A percentile compares a stretch with the other conserved stretches of the same genome.
Evolutionary conservation across 2,888 invertebrate genomes (phyloP).

Genomic region (Lucinisca nassula): DNA sequence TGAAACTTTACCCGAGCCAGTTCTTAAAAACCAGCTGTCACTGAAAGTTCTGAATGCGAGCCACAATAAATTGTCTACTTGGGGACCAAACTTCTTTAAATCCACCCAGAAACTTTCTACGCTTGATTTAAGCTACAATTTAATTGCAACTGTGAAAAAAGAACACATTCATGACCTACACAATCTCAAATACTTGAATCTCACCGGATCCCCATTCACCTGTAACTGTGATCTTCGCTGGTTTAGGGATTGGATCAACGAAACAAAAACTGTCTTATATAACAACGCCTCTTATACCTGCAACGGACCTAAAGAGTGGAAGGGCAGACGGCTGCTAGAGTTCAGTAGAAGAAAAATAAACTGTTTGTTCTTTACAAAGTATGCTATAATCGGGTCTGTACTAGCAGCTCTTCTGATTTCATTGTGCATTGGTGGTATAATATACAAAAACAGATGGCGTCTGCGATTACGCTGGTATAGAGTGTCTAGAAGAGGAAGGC

Average conservation of each 20-base stretch:
- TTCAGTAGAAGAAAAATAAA: slow-evolving; percentile 75
- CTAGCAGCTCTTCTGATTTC: slow-evolving; percentile 52
- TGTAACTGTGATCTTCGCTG: slow-evolving; percentile 97
- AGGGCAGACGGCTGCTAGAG: slow-evolving; percentile 68
- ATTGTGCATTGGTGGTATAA: slow-evolving; percentile 20
- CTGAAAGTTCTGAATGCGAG: slow-evolving; percentile 91
- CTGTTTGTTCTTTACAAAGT: slow-evolving; percentile 70
- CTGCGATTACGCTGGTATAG: slow-evolving; percentile 53
- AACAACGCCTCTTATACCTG: slow-evolving; percentile 68
- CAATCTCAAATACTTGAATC: slow-evolving; percentile 90
- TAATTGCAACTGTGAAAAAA: slow-evolving; percentile 83
- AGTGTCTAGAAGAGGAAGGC: not conserved
- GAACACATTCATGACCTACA: slow-evolving; percentile 90
- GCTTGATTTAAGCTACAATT: slow-evolving; percentile 84
- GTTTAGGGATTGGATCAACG: slow-evolving; percentile 97
- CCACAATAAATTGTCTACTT: slow-evolving; percentile 90
- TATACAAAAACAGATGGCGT: slow-evolving; percentile 70
- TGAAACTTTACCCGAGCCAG: slow-evolving; percentile 81
- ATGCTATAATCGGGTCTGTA: slow-evolving; percentile 56
- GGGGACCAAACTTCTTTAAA: slow-evolving; percentile 69
- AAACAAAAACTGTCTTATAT: slow-evolving; percentile 89
- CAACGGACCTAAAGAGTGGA: slow-evolving; percentile 73
- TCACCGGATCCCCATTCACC: slow-evolving; percentile 96
- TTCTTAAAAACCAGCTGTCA: slow-evolving; percentile 91
- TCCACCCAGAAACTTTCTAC: slow-evolving; percentile 45